Evolutionary conservation across 2,797 vertebrate species (phyloP).

Genomic region (Myripristis murdjan): DNA sequence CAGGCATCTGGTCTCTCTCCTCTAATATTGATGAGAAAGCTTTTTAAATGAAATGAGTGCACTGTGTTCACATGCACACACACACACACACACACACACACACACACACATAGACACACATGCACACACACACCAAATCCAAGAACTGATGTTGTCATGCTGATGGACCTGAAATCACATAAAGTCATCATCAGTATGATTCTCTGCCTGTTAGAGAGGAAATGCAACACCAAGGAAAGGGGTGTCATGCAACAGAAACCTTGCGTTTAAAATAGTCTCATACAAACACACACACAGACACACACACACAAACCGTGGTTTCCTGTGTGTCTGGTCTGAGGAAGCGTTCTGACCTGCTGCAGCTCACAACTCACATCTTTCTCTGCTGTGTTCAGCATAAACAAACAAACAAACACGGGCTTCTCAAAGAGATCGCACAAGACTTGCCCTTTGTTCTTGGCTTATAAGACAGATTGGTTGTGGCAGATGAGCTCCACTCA

Average conservation of each 20-base stretch:
- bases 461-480: slow-evolving; percentile 15
- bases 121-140: too few species aligned
- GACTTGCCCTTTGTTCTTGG: slow-evolving; percentile 15
- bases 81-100: slow-evolving; percentile 8
- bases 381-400: slow-evolving; percentile 14
- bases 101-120: slow-evolving; percentile 2
- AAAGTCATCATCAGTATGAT: slow-evolving; percentile 1
- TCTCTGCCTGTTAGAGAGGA: slow-evolving; percentile 22
- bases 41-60: slow-evolving; percentile 68
- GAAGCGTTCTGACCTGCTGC: neutral
- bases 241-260: slow-evolving; percentile 49
- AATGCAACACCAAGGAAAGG: slow-evolving; percentile 53
- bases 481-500: neutral
- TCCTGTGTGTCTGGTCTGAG: slow-evolving; percentile 67
- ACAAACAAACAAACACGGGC: slow-evolving; percentile 32
- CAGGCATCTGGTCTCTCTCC: slow-evolving; percentile 36
- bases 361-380: slow-evolving; percentile 31
- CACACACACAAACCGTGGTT: slow-evolving; percentile 61
- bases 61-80: slow-evolving; percentile 10
- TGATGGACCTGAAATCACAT: slow-evolving; percentile 13
- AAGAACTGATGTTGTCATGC: neutral
- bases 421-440: slow-evolving; percentile 11
- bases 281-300: neutral
- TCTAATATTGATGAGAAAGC: slow-evolving; percentile 76
- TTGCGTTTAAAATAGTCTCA: neutral